Base-by-base conservation (phyloP, 2,797 vertebrate genomes). In the Percopsis omiscomaycus region DNA sequence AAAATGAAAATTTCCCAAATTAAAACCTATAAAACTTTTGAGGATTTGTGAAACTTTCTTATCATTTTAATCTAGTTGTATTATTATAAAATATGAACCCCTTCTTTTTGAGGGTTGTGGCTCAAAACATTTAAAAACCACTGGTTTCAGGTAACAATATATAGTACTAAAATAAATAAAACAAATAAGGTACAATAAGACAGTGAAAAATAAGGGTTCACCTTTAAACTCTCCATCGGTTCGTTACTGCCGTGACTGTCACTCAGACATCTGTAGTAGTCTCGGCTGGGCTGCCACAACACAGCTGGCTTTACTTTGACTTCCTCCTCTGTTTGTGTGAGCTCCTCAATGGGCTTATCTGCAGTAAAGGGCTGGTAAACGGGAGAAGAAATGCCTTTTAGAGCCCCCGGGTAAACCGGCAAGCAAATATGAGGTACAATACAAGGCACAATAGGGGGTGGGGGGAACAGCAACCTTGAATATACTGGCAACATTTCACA, bases 221-320 rank as follows among this genome's bases (percentile, higher is more conserved):
- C 92, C 93, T 92, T 91, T 71, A 91, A 84, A 71, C 81, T 89
- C 60, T 93, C 89, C 92, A 93, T 93, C 65, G 62, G 59, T 58
- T 61, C 70, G 68, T 59, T 60, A 29, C 5, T 44, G 71, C 55
- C 65, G 64, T 47, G 61, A 50, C 80, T 70, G 75, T 78, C 79
- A 58, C 84, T 90, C 73, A 93, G 86, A 59, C 84, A 57, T 56
- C 80, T 78, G 89, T 93, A 93, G 82, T 93, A 94, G 67, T 93
- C 92, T 52, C 83, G 76, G 48, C 67, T 69, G 71, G 56, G 42
- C 49, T 83, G 84, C 67, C 66, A 58, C 60, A 76, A 68, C 49
- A 85, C 81, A 2, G 80, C 29, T 2, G 78, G 64, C 75, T 77
- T 91, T 27, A 78, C 74, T 71, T 71, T 82, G 67, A 78, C 75